These are phyloP conservation scores for Papilio demoleus DNA, from an alignment of 2,888 invertebrate genomes.

Conservation along the genomic window DNA sequence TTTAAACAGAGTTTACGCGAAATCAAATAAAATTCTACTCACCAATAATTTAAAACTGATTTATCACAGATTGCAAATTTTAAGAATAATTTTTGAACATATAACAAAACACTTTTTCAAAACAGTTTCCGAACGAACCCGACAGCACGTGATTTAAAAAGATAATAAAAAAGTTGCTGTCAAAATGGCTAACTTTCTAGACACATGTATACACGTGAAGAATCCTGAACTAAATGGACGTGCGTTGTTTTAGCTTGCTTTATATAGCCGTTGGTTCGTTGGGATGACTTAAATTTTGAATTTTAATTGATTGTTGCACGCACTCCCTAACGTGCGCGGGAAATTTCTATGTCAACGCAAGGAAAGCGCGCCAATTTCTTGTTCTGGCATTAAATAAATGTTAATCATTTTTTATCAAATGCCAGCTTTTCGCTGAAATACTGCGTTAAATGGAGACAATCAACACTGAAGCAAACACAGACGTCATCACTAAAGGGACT, in stretches of 20 bases:
- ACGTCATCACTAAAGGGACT: too few species aligned
- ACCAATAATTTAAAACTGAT: constrained; percentile 11
- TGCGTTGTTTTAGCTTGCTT: constrained; percentile 55
- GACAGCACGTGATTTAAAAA: constrained; percentile 3
- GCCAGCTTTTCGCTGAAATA: too few species aligned
- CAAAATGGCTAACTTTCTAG: constrained; percentile 31
- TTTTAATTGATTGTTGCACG: constrained; percentile 37
- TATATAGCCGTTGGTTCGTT: constrained; percentile 56
- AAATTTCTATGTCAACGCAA: neutral
- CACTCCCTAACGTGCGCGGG: constrained; percentile 15
- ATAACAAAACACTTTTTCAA: constrained; percentile 26
- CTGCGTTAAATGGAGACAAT: too few species aligned
- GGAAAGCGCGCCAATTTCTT: constrained; percentile 5
- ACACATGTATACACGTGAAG: constrained; percentile 29
- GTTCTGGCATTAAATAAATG: too few species aligned
- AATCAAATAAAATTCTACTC: neutral
- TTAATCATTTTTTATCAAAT: too few species aligned
- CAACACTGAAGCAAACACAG: too few species aligned
- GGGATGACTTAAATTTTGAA: constrained; percentile 45
- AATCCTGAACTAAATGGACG: constrained; percentile 64
- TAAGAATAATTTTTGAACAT: neutral
- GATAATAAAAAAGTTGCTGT: constrained; percentile 6
- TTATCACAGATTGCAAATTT: constrained; percentile 21
- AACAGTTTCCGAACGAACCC: constrained; percentile 23
- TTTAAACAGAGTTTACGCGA: too few species aligned